Conservation (phyloP, 2,113 vertebrate genomes). For the Callocephalon fimbriatum region DNA sequence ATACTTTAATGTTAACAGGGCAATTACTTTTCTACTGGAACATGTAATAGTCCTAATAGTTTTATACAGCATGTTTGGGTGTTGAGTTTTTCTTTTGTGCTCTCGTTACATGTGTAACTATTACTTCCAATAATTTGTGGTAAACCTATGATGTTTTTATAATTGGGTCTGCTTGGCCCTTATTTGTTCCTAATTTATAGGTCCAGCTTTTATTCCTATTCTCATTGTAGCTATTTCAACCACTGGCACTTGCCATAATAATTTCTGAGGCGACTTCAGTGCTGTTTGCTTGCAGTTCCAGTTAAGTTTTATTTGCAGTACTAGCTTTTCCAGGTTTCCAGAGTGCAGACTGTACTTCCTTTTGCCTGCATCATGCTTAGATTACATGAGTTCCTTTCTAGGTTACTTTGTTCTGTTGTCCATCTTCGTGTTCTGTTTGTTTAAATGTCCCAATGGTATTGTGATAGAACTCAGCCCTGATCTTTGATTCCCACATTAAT, state of each 20-base stretch:
- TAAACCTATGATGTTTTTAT: background rate
- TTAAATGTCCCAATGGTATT: background rate
- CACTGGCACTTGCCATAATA: background rate
- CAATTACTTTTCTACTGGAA: background rate
- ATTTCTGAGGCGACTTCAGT: background rate
- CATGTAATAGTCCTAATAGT: background rate
- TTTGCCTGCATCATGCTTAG: background rate
- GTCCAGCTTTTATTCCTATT: background rate
- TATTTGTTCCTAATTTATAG: background rate
- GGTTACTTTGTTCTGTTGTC: background rate
- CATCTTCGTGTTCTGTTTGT: background rate
- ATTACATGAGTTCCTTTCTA: background rate
- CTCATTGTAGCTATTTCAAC: background rate
- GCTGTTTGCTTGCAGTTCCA: background rate
- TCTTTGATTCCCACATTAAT: background rate
- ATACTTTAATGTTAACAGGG: background rate
- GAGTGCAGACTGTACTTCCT: background rate
- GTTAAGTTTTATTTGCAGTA: background rate
- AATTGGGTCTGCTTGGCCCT: background rate
- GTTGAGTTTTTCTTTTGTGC: fast-evolving
- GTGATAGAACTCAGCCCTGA: background rate
- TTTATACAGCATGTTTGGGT: background rate
- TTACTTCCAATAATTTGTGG: background rate
- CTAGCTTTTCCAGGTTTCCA: background rate
- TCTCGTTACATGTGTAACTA: background rate